phyloP scores from a whole-genome alignment of 2,888 invertebrate genomes.

The Habrosyne pyritoides region DNA sequence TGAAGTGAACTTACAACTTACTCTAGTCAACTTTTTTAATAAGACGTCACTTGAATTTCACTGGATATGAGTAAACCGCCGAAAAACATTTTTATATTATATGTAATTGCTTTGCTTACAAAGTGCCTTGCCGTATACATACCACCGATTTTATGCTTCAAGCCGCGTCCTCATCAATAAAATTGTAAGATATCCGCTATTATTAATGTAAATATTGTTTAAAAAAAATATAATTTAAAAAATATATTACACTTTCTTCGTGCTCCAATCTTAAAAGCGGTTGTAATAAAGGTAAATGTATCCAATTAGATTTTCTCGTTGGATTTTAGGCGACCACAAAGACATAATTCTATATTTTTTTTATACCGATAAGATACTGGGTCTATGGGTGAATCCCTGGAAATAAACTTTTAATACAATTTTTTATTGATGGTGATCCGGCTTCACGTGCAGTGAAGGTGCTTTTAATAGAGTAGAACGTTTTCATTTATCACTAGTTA shows the following conservation, averaged over 20 bases:
- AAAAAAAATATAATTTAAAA: no score
- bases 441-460: background rate
- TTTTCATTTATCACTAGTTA: no score
- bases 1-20: background rate
- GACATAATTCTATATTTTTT: no score
- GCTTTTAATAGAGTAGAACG: background rate
- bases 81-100: background rate
- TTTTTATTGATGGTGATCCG: background rate
- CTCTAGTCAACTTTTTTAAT: background rate
- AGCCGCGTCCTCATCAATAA: background rate
- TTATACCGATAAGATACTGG: no score
- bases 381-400: no score
- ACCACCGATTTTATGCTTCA: background rate
- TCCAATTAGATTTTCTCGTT: no score
- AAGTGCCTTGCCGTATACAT: background rate
- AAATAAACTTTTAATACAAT: no score
- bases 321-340: no score
- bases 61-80: background rate
- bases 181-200: background rate
- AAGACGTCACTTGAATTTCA: background rate
- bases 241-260: no score
- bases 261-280: no score
- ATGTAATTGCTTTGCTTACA: constrained; percentile 9
- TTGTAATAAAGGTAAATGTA: no score
- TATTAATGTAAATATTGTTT: no score